Evolutionary conservation across 2,113 vertebrate genomes (phyloP).

Genomic region (Progne subis): DNA sequence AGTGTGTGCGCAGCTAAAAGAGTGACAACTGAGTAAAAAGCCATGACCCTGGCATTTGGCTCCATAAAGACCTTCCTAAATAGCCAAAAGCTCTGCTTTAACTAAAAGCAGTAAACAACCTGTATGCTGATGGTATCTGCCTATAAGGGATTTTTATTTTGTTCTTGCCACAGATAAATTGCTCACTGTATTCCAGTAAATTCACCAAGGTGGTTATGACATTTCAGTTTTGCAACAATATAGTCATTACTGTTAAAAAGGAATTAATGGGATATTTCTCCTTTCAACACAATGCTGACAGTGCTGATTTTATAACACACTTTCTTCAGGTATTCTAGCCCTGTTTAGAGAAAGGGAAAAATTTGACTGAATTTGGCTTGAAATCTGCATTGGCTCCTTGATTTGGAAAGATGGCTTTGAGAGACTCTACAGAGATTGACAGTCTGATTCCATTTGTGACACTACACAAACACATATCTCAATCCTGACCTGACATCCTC

Average conservation of each 20-base stretch:
- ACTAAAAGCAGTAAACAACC: neutral
- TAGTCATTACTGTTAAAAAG: neutral
- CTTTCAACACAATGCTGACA: neutral
- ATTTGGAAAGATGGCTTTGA: neutral
- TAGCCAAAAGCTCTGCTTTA: neutral
- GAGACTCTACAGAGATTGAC: neutral
- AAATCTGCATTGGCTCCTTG: neutral
- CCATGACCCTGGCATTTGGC: conserved; percentile 31
- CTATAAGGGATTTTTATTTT: neutral
- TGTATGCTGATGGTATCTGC: neutral
- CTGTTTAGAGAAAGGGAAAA: neutral
- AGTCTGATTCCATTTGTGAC: neutral
- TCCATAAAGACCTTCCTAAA: conserved; percentile 24
- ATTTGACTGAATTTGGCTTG: neutral
- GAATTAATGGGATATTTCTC: neutral
- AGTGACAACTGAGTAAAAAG: neutral
- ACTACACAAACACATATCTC: neutral
- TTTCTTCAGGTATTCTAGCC: neutral
- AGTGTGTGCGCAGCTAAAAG: neutral
- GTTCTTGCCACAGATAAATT: neutral
- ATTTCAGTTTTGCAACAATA: neutral
- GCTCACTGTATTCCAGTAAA: neutral
- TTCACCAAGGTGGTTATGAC: neutral
- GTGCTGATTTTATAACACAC: neutral
- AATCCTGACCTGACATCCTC: neutral